Evolutionary conservation across 2,113 vertebrate genomes (phyloP).

Genomic region (Brienomyrus longianalis): DNA sequence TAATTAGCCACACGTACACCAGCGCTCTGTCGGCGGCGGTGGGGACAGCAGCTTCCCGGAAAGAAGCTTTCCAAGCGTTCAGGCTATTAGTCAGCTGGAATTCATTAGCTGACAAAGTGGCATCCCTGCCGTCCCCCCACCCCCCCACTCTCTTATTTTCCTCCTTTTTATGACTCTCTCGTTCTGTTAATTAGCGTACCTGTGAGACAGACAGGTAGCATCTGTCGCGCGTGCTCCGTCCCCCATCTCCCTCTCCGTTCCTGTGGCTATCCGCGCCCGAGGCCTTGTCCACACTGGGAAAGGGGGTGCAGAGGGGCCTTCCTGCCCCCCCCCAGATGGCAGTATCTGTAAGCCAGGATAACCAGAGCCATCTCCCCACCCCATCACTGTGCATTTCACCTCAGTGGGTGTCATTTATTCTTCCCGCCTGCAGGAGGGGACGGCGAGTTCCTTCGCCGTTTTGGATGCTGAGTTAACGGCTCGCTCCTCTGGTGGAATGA

Average conservation of each 20-base stretch:
- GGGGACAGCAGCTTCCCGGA: slow-evolving; percentile 26
- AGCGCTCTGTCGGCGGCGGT: slow-evolving; percentile 29
- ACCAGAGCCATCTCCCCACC: neutral
- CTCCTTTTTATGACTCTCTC: slow-evolving; percentile 34
- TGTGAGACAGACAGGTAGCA: slow-evolving; percentile 69
- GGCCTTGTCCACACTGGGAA: neutral
- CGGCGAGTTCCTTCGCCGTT: neutral
- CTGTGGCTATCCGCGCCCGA: neutral
- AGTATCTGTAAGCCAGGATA: neutral
- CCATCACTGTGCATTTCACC: neutral
- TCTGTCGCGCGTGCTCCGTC: slow-evolving; percentile 54
- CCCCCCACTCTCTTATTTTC: slow-evolving; percentile 5
- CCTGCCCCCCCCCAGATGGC: neutral
- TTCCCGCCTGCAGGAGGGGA: neutral
- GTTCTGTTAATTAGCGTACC: slow-evolving; percentile 66
- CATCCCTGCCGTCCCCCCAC: neutral
- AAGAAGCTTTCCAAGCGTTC: slow-evolving; percentile 36
- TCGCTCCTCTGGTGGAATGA: neutral
- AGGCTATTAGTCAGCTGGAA: slow-evolving; percentile 45
- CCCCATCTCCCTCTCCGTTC: slow-evolving; percentile 18
- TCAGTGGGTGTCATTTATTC: neutral
- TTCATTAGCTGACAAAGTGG: slow-evolving; percentile 35
- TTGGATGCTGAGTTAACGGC: neutral
- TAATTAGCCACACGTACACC: slow-evolving; percentile 42
- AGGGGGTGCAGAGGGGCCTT: neutral